Conservation (phyloP, 2,113 vertebrate species). For the Cyprinodon brontotheroides region DNA sequence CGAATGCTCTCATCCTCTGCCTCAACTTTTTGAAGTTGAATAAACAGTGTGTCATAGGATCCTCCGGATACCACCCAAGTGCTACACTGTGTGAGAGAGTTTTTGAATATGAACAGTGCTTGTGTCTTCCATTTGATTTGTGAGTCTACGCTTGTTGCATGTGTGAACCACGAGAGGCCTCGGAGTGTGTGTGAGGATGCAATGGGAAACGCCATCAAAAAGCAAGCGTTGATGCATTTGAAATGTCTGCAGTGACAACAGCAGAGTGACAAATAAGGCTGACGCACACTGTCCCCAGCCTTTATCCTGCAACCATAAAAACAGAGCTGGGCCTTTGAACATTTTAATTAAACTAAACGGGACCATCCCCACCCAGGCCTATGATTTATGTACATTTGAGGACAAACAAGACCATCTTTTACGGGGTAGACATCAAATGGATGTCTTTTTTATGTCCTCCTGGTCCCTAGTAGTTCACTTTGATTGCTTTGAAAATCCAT, state of each 20-base stretch:
- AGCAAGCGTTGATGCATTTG: constrained; percentile 36
- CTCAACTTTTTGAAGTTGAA: constrained; percentile 72
- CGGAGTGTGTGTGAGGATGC: constrained; percentile 29
- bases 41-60: constrained; percentile 72
- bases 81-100: constrained; percentile 51
- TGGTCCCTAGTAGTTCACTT: constrained; percentile 73
- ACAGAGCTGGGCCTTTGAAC: constrained; percentile 70
- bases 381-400: constrained; percentile 65
- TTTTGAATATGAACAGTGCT: constrained; percentile 44
- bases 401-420: constrained; percentile 80
- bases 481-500: constrained; percentile 78
- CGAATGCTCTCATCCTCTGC: constrained; percentile 61
- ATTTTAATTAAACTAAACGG: constrained; percentile 80
- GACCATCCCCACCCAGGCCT: constrained; percentile 72
- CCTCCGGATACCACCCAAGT: constrained; percentile 72
- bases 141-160: constrained; percentile 24
- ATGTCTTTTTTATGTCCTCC: constrained; percentile 72
- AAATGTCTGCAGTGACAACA: constrained; percentile 63
- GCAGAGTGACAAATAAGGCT: constrained; percentile 65
- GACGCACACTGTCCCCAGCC: constrained; percentile 65
- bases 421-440: constrained; percentile 76
- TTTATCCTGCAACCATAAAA: constrained; percentile 61
- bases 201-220: constrained; percentile 18
- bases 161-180: constrained; percentile 22
- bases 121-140: constrained; percentile 58